Evolutionary conservation across 2,797 vertebrate genomes (phyloP).

Genomic region (Chaetophractus vellerosus): DNA sequence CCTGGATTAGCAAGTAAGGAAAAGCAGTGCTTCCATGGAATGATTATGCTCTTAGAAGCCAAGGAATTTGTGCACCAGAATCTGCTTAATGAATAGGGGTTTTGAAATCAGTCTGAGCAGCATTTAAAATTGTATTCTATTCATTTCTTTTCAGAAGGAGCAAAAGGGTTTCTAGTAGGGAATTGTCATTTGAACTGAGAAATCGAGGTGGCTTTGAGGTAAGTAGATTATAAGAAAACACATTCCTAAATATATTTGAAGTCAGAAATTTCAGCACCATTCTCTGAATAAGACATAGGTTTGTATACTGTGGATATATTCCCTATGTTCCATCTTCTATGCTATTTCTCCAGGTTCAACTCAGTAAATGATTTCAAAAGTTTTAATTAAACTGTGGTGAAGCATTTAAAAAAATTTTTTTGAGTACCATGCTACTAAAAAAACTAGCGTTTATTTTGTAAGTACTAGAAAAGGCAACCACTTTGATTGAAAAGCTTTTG

Average conservation of each 20-base stretch:
- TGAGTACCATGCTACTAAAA: not conserved
- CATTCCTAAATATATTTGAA: not conserved
- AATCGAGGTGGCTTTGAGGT: conserved; percentile 51
- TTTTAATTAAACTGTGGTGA: conserved; percentile 22
- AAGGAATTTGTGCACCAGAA: conserved; percentile 50
- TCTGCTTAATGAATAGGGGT: conserved; percentile 70
- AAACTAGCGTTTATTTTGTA: not conserved
- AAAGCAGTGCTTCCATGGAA: not conserved
- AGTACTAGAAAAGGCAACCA: not conserved
- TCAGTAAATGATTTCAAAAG: conserved; percentile 53
- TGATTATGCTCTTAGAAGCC: conserved; percentile 47
- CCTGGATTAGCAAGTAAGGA: not conserved
- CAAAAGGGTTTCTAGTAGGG: conserved; percentile 19
- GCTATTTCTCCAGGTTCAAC: conserved; percentile 46
- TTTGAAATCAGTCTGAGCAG: conserved; percentile 73
- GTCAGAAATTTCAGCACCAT: not conserved
- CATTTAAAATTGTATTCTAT: conserved; percentile 64
- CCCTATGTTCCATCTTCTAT: not conserved
- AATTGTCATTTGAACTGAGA: conserved; percentile 45
- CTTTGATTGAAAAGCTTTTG: not conserved
- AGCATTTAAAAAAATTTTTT: conserved; percentile 43
- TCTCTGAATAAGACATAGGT: not conserved
- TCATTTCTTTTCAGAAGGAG: conserved; percentile 71
- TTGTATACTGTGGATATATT: not conserved
- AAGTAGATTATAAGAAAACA: conserved; percentile 37